Evolutionary conservation across 1,140 invertebrate species (phyloP).

Genomic region (Drosophila sechellia): DNA sequence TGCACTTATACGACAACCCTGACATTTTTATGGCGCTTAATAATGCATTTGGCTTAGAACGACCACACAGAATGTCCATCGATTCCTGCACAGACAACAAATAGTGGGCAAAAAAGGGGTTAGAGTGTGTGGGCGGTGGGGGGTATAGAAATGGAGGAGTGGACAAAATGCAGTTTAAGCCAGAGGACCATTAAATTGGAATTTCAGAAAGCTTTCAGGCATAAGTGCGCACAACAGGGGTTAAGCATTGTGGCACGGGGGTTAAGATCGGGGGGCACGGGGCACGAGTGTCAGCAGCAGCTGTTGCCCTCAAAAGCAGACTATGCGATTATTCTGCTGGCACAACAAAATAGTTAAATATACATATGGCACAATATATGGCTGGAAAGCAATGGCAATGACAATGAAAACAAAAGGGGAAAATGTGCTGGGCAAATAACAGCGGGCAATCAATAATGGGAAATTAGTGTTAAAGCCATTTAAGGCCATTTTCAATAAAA

Average conservation of each 20-base stretch:
- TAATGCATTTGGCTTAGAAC: slow-evolving; percentile 49
- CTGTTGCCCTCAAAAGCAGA: slow-evolving; percentile 32
- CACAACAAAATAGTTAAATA: slow-evolving; percentile 34
- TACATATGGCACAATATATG: slow-evolving; percentile 8
- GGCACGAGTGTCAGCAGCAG: slow-evolving; percentile 19
- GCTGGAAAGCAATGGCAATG: neutral
- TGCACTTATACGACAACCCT: slow-evolving; percentile 12
- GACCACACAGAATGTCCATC: slow-evolving; percentile 34
- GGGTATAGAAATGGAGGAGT: neutral
- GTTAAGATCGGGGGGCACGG: neutral
- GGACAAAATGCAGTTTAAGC: slow-evolving; percentile 29
- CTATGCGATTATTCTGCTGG: slow-evolving; percentile 38
- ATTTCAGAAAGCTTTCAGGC: slow-evolving; percentile 27
- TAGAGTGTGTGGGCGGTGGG: no score
- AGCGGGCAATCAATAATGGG: neutral
- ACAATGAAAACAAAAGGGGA: slow-evolving; percentile 5
- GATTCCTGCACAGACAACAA: slow-evolving; percentile 8
- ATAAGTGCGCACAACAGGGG: slow-evolving; percentile 16
- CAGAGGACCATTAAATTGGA: slow-evolving; percentile 32
- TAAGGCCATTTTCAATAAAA: neutral
- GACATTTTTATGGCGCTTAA: slow-evolving; percentile 44
- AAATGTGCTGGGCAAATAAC: neutral
- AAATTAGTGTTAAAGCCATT: neutral
- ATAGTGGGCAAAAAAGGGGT: neutral
- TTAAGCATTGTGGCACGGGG: slow-evolving; percentile 8